Evolutionary conservation across 2,888 invertebrate species (phyloP).

Genomic region (Cheilosia grossa): DNA sequence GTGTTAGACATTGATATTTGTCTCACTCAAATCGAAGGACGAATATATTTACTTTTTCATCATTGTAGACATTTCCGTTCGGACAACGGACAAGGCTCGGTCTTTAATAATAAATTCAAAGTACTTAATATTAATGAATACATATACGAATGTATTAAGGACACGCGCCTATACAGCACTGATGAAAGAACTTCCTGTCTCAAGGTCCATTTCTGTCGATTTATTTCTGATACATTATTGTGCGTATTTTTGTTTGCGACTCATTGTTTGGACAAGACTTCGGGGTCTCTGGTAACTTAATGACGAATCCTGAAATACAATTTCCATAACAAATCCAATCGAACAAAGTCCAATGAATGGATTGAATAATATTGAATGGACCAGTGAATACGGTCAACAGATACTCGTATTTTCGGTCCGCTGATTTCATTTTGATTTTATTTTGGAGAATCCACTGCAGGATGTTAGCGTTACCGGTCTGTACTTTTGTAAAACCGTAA

Average conservation of each 20-base stretch:
- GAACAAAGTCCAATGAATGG: conserved; percentile 37
- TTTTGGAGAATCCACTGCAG: conserved; percentile 16
- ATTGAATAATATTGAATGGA: conserved; percentile 25
- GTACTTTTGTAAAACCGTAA: neutral
- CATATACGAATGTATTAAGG: conserved; percentile 1
- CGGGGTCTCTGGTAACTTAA: conserved; percentile 1
- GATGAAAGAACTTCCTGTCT: conserved; percentile 46
- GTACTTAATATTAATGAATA: neutral
- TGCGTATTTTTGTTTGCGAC: conserved; percentile 36
- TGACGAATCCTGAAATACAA: conserved; percentile 26
- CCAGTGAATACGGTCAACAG: conserved; percentile 18
- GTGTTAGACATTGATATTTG: too few relatives aligned
- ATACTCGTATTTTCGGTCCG: conserved; percentile 30
- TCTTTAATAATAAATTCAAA: conserved; percentile 24
- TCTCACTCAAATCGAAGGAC: too few relatives aligned
- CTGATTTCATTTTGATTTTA: conserved; percentile 50
- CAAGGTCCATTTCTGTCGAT: conserved; percentile 31
- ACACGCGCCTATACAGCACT: conserved; percentile 26
- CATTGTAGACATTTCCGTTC: conserved; percentile 14
- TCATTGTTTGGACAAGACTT: conserved; percentile 23
- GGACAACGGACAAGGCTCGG: conserved; percentile 5
- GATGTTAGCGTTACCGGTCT: conserved; percentile 34
- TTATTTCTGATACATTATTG: conserved; percentile 24
- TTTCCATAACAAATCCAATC: conserved; percentile 64
- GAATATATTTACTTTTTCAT: neutral